Percentiles rank a stretch among this genome's conserved stretches.
phyloP scores from a whole-genome alignment of 2,797 vertebrate species.

The Orientallactaga sibirica region DNA sequence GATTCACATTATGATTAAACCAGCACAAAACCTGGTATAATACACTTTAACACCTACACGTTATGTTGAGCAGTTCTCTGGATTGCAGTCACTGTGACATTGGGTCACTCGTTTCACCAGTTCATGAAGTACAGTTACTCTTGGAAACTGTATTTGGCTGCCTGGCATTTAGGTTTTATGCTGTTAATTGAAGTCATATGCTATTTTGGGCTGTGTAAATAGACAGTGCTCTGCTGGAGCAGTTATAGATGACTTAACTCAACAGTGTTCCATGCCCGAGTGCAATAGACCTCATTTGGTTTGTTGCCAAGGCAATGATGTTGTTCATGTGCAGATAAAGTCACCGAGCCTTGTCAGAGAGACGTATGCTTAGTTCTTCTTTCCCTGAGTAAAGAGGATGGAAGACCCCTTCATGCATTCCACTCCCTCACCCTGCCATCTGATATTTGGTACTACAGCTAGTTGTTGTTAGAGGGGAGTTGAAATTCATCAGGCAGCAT shows the following conservation, averaged over 20 bases:
- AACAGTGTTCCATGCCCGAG: background rate
- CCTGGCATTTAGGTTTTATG: constrained; percentile 30
- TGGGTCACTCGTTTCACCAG: background rate
- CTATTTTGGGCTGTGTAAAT: background rate
- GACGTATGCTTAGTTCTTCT: background rate
- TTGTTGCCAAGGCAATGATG: background rate
- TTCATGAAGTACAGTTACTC: constrained; percentile 24
- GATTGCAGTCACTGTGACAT: background rate
- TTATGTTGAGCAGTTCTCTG: background rate
- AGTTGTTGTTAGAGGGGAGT: background rate
- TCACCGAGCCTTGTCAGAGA: constrained; percentile 8
- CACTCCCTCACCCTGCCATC: background rate
- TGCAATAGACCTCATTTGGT: background rate
- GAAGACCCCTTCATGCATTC: background rate
- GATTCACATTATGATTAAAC: background rate
- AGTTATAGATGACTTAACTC: background rate
- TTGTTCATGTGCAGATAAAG: background rate
- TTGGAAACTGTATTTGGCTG: constrained; percentile 22
- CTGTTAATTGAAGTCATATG: constrained; percentile 38
- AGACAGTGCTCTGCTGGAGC: background rate
- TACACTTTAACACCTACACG: background rate
- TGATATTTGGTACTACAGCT: background rate
- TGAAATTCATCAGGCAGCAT: background rate
- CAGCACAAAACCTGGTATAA: background rate
- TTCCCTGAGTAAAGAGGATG: background rate